Conservation (phyloP, 2,113 vertebrate species). For the Corythornis vintsioides region DNA sequence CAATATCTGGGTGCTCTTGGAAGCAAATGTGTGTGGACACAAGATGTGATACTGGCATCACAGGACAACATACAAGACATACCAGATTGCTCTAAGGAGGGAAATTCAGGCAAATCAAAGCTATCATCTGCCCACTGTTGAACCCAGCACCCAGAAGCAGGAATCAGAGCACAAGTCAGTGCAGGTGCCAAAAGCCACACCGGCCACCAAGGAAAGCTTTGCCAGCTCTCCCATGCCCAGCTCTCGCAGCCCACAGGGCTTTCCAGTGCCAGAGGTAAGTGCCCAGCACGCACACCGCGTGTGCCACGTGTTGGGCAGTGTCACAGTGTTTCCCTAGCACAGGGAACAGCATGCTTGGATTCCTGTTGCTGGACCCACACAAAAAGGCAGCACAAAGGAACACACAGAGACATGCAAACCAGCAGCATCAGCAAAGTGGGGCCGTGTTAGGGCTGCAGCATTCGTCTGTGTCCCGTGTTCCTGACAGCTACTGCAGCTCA, state of each 20-base stretch:
- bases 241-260: background rate
- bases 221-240: background rate
- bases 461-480: background rate
- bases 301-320: background rate
- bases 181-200: background rate
- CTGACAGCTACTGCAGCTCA: background rate
- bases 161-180: background rate
- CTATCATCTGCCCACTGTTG: background rate
- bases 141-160: background rate
- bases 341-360: background rate
- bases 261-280: background rate
- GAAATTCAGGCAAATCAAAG: background rate
- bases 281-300: background rate
- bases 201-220: background rate
- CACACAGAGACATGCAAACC: constrained; percentile 16
- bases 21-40: background rate
- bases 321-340: background rate
- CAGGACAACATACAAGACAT: background rate
- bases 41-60: background rate
- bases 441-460: constrained; percentile 4
- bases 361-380: background rate
- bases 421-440: constrained; percentile 21
- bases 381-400: constrained; percentile 10
- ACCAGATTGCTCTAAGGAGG: background rate
- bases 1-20: background rate